These are phyloP conservation scores for Dolichotis patagonum DNA, from an alignment of 2,113 vertebrate species.

Conservation along the genomic window DNA sequence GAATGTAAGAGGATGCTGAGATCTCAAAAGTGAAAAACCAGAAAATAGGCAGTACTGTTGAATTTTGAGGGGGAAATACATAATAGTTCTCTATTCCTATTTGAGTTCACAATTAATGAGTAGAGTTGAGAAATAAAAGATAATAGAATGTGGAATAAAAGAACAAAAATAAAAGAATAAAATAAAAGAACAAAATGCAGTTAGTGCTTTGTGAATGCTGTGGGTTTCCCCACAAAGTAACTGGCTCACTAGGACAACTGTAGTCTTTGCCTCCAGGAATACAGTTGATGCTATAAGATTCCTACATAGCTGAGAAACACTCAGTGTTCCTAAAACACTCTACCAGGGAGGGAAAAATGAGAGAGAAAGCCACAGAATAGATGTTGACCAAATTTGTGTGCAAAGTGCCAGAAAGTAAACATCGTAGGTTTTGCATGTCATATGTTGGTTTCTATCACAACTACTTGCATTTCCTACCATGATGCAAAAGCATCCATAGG, in stretches of 20 bases:
- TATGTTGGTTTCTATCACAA: not conserved
- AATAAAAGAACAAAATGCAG: slow-evolving; percentile 2
- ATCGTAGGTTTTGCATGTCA: not conserved
- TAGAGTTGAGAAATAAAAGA: not conserved
- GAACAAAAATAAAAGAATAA: slow-evolving; percentile 34
- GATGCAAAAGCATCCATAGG: not conserved
- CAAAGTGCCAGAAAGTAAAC: not conserved
- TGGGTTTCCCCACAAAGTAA: not conserved
- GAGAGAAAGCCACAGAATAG: not conserved
- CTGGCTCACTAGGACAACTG: not conserved
- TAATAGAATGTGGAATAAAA: slow-evolving; percentile 24
- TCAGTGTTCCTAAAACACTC: not conserved
- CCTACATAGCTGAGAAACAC: not conserved
- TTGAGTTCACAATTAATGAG: not conserved
- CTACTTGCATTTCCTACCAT: not conserved
- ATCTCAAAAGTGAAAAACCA: slow-evolving; percentile 28
- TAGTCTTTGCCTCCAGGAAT: not conserved
- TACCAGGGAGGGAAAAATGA: not conserved
- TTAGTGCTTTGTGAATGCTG: not conserved
- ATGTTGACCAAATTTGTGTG: not conserved
- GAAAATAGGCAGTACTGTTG: not conserved
- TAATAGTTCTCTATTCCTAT: not conserved
- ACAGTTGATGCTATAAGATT: not conserved
- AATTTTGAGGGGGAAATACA: not conserved
- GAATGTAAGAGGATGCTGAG: not conserved